A percentile compares a stretch with the other conserved stretches of the same genome.
phyloP scores from a whole-genome alignment of 1,140 invertebrate genomes.

The Batillaria attramentaria region DNA sequence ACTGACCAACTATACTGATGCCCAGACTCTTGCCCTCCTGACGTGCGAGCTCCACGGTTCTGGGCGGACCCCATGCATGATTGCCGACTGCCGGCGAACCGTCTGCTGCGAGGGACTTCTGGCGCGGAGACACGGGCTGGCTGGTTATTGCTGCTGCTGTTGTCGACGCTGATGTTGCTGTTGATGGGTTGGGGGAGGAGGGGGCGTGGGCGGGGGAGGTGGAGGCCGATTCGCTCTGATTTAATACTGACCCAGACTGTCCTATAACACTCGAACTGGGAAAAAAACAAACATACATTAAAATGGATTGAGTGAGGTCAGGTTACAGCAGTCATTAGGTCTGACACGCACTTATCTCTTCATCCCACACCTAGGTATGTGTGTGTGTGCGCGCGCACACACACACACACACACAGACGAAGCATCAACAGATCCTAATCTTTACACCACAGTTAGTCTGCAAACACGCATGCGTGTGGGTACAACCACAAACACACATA shows the following conservation, averaged over 20 bases:
- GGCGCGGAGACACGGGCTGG: slow-evolving; percentile 37
- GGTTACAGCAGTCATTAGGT: too few species aligned
- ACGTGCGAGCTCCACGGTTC: slow-evolving; percentile 81
- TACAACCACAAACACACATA: too few species aligned
- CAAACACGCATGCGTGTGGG: too few species aligned
- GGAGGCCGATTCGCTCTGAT: neutral
- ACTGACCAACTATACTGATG: slow-evolving; percentile 94
- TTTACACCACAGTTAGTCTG: too few species aligned
- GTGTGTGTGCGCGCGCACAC: too few species aligned
- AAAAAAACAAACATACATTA: neutral
- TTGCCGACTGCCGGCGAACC: slow-evolving; percentile 74
- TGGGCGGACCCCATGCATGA: slow-evolving; percentile 91
- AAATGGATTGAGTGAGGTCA: neutral
- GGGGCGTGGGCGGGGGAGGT: slow-evolving; percentile 9
- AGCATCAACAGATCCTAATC: too few species aligned
- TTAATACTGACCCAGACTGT: slow-evolving; percentile 6
- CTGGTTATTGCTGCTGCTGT: slow-evolving; percentile 12
- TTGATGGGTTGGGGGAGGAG: slow-evolving; percentile 17
- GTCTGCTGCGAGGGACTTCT: slow-evolving; percentile 59
- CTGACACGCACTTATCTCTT: too few species aligned
- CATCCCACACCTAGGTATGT: too few species aligned
- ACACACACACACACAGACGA: too few species aligned
- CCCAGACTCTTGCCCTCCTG: slow-evolving; percentile 84
- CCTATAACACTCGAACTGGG: slow-evolving; percentile 12
- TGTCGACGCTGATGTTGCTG: slow-evolving; percentile 35